A percentile compares a stretch with the other conserved stretches of the same genome.
These are phyloP conservation scores for Microplitis mediator DNA, from an alignment of 1,140 invertebrate species.

Conservation along the genomic window DNA sequence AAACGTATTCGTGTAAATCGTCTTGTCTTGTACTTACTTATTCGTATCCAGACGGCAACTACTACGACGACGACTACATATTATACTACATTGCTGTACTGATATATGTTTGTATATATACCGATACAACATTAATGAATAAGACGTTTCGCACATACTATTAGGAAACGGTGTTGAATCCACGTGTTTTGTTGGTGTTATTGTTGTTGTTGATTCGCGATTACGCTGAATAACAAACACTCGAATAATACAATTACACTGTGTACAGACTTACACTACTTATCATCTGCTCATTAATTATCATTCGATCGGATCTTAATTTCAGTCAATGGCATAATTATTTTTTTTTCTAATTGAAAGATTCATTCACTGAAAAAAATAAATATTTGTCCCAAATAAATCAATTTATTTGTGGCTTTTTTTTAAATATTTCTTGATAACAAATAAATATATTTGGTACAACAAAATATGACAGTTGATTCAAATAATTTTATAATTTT, in stretches of 20 bases:
- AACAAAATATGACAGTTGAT: too few species aligned
- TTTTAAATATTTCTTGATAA: too few species aligned
- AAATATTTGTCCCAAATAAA: too few species aligned
- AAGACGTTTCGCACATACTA: constrained; percentile 6
- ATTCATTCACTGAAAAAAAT: too few species aligned
- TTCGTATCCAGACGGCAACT: not conserved
- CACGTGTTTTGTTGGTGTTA: constrained; percentile 20
- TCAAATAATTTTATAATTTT: too few species aligned
- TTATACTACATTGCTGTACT: too few species aligned
- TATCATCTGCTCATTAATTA: not conserved
- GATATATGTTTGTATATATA: not conserved
- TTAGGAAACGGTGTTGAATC: constrained; percentile 16
- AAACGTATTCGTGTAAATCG: constrained; percentile 34
- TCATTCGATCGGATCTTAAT: not conserved
- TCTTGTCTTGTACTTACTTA: constrained; percentile 2
- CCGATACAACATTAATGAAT: not conserved
- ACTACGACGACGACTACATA: too few species aligned
- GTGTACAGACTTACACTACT: not conserved
- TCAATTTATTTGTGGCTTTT: too few species aligned
- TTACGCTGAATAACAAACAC: constrained; percentile 24
- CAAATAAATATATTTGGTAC: too few species aligned
- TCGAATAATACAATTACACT: not conserved
- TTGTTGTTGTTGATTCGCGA: constrained; percentile 15
- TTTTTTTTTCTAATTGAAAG: not conserved
- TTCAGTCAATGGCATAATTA: not conserved